These are phyloP conservation scores for Netelia virgata DNA, from an alignment of 2,888 invertebrate species.

Conservation along the genomic window DNA sequence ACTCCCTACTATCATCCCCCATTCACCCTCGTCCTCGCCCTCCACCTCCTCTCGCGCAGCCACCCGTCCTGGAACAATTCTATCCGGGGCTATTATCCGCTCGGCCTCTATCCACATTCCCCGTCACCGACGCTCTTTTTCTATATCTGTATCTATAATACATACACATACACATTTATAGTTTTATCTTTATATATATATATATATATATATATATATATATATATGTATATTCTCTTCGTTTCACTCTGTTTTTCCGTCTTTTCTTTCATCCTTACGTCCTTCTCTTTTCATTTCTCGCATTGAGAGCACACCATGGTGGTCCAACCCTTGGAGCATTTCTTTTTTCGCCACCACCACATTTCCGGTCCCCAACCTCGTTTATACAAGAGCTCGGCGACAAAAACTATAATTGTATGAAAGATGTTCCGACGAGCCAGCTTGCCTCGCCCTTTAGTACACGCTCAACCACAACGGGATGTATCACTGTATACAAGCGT, in stretches of 20 bases:
- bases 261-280: constrained; percentile 46
- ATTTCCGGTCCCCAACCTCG: constrained; percentile 76
- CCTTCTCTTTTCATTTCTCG: constrained; percentile 60
- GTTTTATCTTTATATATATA: constrained; percentile 66
- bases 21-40: background rate
- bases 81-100: constrained; percentile 80
- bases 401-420: constrained; percentile 83
- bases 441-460: constrained; percentile 35
- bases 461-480: background rate
- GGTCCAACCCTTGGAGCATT: constrained; percentile 64
- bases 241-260: constrained; percentile 67
- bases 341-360: constrained; percentile 66
- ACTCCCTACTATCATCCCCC: background rate
- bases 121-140: constrained; percentile 50
- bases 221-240: constrained; percentile 62
- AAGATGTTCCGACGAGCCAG: constrained; percentile 74
- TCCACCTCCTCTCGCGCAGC: background rate
- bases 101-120: constrained; percentile 67
- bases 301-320: constrained; percentile 52
- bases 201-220: constrained; percentile 43
- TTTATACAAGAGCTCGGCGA: constrained; percentile 53
- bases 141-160: constrained; percentile 15
- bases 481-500: background rate
- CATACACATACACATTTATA: constrained; percentile 13
- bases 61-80: constrained; percentile 78